Base-by-base conservation (phyloP, 1,140 invertebrate species). In the Zaprionus gabonicus region DNA sequence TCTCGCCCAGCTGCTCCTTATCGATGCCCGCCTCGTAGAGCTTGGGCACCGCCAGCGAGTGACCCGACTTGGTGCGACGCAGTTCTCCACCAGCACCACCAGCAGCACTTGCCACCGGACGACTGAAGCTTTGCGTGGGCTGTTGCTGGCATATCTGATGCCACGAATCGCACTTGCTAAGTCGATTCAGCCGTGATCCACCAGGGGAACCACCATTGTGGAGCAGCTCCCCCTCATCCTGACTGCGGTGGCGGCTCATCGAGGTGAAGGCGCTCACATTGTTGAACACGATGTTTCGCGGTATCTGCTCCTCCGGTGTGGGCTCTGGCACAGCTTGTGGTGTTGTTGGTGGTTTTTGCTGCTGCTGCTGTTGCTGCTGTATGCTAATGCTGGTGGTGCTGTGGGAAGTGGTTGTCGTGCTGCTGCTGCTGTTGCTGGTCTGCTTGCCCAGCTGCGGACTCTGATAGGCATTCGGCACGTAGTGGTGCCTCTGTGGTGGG, bases 151-250 rank as follows among this genome's bases (percentile, higher is more conserved):
- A 94, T 82, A 95, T 93, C 75, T 97, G 96, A 82, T 97, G 95
- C 96, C 96, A 97, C 0, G 96, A 97, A 91, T 96, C 96, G 2
- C 96, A 96, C 90, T 96, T 96, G 38, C 95, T 95, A n/a, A 97
- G 88, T 5, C 90, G 86, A 63, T 91, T 93, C 1, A 92, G 46
- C 80, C 91, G 82, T 67, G 82, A 72, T 5, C 80, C 80, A 9
- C 34, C 63, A 10, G n/a, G 0, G 59, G 67, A 1, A 5, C 46
- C 46, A 7, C 46, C 46, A 25, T 51, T 51, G 46, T 76, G 75
- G 25, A 51, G 49, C 6, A 38, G n/a, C 34, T 81, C 82, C 49
- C 81, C 82, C 57, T 91, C 87, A 12, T 83, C 74, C 5, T 77
- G 82, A 13, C 66, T 70, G 20, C 91, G 77, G 1, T 90, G 44